A percentile compares a stretch with the other conserved stretches of the same genome.
Conservation (phyloP, 1,140 invertebrate species). For the Chironomus striatipennis region DNA sequence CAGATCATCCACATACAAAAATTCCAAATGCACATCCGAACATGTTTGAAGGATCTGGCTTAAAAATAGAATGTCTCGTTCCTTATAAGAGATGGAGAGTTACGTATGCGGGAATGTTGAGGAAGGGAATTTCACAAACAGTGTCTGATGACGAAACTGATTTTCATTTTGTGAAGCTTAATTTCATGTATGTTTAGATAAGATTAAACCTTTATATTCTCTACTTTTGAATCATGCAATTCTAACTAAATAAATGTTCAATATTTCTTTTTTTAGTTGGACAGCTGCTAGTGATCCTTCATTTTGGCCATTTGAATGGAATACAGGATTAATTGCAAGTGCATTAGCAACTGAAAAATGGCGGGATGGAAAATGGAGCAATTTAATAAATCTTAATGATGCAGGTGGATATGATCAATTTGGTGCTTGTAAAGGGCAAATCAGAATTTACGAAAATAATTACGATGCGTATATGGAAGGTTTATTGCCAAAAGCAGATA, state of each 20-base stretch:
- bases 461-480: background rate
- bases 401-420: background rate
- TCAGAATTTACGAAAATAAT: background rate
- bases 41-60: background rate
- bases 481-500: background rate
- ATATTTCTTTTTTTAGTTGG: background rate
- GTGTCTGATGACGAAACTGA: background rate
- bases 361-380: background rate
- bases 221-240: background rate
- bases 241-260: background rate
- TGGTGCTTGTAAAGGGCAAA: background rate
- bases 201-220: too few species aligned
- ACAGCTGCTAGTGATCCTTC: background rate
- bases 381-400: background rate
- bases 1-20: constrained; percentile 4
- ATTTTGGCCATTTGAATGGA: constrained; percentile 16
- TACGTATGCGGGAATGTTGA: background rate
- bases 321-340: background rate
- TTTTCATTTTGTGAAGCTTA: background rate
- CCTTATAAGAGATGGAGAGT: background rate
- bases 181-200: background rate
- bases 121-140: background rate
- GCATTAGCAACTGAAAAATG: constrained; percentile 4
- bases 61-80: background rate
- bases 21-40: background rate